Evolutionary conservation across 37 sponge, comb jelly and placozoan species (phyloP).

Genomic region (Petrosia ficiformis): DNA sequence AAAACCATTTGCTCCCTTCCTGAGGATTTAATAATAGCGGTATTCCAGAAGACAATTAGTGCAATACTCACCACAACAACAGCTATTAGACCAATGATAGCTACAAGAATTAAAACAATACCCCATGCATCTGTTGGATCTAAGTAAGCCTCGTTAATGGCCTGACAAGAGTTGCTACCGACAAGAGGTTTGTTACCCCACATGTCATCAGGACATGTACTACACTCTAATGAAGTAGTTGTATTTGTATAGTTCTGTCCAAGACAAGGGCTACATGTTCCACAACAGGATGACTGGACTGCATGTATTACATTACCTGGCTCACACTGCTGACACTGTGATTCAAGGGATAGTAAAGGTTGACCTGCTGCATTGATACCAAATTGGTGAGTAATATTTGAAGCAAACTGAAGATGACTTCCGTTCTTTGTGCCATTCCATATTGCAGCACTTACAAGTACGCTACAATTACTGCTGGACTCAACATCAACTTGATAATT

Average conservation of each 20-base stretch:
- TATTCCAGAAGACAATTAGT: constrained; percentile 45
- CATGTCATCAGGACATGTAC: constrained; percentile 35
- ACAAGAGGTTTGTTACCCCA: constrained; percentile 68
- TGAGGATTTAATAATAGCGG: constrained; percentile 74
- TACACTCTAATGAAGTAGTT: constrained; percentile 23
- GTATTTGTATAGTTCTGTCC: constrained; percentile 41
- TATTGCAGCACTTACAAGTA: constrained; percentile 32
- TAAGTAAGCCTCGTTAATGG: constrained; percentile 13
- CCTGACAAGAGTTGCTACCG: constrained; percentile 48
- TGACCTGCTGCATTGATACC: constrained; percentile 18
- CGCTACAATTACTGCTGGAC: too few relatives aligned
- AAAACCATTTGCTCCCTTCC: constrained; percentile 75
- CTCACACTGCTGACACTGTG: constrained; percentile 55
- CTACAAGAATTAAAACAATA: constrained; percentile 5
- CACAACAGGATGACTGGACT: constrained; percentile 54
- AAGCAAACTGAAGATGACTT: neutral
- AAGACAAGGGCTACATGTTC: constrained; percentile 64
- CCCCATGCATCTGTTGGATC: neutral
- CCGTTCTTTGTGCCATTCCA: constrained; percentile 6
- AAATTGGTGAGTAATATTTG: constrained; percentile 31
- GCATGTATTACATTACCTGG: constrained; percentile 31
- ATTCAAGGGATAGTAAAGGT: neutral
- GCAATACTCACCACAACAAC: constrained; percentile 21
- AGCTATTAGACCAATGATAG: constrained; percentile 33
- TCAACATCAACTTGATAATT: constrained; percentile 42